These are phyloP conservation scores for Macrophya alboannulata DNA, from an alignment of 2,888 invertebrate genomes.

Conservation along the genomic window DNA sequence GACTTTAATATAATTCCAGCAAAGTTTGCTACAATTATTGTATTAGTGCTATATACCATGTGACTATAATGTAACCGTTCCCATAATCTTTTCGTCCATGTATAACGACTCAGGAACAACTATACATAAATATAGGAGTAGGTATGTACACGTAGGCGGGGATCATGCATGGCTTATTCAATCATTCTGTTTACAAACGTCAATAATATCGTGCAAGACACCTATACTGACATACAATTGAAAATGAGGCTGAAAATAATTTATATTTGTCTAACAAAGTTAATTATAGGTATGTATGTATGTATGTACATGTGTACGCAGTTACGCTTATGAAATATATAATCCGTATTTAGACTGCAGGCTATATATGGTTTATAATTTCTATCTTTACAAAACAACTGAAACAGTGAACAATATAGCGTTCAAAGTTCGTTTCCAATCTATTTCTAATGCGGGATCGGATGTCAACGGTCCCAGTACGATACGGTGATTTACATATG, in stretches of 20 bases:
- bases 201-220: background rate
- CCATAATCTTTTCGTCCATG: background rate
- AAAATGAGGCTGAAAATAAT: background rate
- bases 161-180: background rate
- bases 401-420: background rate
- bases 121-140: background rate
- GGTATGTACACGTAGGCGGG: background rate
- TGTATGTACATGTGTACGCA: too few species aligned
- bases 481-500: background rate
- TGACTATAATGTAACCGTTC: background rate
- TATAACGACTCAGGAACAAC: background rate
- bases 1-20: background rate
- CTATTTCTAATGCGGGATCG: background rate
- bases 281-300: background rate
- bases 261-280: background rate
- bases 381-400: background rate
- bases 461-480: background rate
- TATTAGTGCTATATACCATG: background rate
- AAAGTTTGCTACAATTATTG: background rate
- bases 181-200: background rate
- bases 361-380: background rate
- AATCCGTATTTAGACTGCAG: background rate
- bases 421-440: background rate
- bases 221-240: background rate
- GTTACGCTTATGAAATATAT: background rate